Conservation (phyloP, 2,888 invertebrate genomes). For the Parthenolecanium corni region DNA sequence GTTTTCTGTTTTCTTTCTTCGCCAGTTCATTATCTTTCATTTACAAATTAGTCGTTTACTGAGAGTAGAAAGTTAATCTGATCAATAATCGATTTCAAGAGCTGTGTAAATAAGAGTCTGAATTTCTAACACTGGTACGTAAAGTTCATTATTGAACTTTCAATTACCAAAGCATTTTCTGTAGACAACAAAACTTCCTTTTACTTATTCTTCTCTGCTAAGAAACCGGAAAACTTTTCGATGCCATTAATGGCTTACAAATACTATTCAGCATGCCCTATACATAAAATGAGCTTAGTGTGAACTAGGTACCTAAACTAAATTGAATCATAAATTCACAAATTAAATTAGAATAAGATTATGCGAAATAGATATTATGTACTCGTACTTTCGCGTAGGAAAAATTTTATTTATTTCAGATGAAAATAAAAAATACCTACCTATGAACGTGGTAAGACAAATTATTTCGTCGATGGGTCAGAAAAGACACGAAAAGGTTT, state of each 20-base stretch:
- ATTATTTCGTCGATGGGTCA: too few species aligned
- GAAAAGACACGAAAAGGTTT: too few species aligned
- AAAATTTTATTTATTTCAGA: too few species aligned
- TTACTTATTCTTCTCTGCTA: too few species aligned
- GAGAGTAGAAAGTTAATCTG: constrained; percentile 10
- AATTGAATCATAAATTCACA: background rate
- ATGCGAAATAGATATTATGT: too few species aligned
- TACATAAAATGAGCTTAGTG: background rate
- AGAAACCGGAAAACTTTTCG: constrained; percentile 12
- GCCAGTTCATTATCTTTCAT: constrained; percentile 5
- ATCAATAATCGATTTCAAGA: constrained; percentile 17
- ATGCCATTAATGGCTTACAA: constrained; percentile 17
- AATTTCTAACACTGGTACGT: background rate
- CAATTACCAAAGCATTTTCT: constrained; percentile 17
- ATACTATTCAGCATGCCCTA: background rate
- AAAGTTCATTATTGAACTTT: constrained; percentile 22
- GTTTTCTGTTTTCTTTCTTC: too few species aligned
- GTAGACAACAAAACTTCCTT: constrained; percentile 12
- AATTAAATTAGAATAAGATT: too few species aligned
- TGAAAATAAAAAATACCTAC: too few species aligned
- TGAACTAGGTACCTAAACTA: background rate
- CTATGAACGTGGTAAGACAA: too few species aligned
- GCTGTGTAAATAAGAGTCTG: constrained; percentile 15
- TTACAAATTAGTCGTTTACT: constrained; percentile 7
- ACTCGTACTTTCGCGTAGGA: too few species aligned